Conservation (phyloP, 2,888 invertebrate species). For the Bugula neritina region DNA sequence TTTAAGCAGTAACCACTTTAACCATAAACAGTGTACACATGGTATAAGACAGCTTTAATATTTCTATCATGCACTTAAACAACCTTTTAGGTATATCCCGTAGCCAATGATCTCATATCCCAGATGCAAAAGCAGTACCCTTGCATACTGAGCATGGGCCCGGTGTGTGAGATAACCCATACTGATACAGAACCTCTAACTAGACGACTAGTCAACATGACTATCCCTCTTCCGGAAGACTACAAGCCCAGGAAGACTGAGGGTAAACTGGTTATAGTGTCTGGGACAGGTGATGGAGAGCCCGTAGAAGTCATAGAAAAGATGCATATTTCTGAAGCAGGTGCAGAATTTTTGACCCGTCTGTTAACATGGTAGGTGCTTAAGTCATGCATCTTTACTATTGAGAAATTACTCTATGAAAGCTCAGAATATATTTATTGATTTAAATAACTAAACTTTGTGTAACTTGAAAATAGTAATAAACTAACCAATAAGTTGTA, state of each 20-base stretch:
- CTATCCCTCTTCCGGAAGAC: neutral
- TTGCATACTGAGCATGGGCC: slow-evolving; percentile 20
- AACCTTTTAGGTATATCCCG: slow-evolving; percentile 22
- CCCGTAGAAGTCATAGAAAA: slow-evolving; percentile 18
- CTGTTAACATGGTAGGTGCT: slow-evolving; percentile 19
- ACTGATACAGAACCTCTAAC: slow-evolving; percentile 19
- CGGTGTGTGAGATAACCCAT: slow-evolving; percentile 16
- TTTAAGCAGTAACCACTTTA: no score
- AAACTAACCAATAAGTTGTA: no score
- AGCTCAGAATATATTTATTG: neutral
- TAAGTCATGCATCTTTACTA: neutral
- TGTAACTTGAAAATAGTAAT: no score
- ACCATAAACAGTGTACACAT: no score
- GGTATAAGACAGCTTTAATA: no score
- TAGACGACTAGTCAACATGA: slow-evolving; percentile 21
- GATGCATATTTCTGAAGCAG: neutral
- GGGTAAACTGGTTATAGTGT: slow-evolving; percentile 16
- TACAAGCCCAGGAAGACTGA: slow-evolving; percentile 18
- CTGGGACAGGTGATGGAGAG: slow-evolving; percentile 8
- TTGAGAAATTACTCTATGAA: neutral
- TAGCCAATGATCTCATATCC: slow-evolving; percentile 16
- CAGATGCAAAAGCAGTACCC: slow-evolving; percentile 26
- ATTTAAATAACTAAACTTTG: neutral
- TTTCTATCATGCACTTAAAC: no score
- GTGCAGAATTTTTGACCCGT: slow-evolving; percentile 11